Evolutionary conservation across 2,113 vertebrate genomes (phyloP).

Genomic region (Rhegmatorhina hoffmannsi): DNA sequence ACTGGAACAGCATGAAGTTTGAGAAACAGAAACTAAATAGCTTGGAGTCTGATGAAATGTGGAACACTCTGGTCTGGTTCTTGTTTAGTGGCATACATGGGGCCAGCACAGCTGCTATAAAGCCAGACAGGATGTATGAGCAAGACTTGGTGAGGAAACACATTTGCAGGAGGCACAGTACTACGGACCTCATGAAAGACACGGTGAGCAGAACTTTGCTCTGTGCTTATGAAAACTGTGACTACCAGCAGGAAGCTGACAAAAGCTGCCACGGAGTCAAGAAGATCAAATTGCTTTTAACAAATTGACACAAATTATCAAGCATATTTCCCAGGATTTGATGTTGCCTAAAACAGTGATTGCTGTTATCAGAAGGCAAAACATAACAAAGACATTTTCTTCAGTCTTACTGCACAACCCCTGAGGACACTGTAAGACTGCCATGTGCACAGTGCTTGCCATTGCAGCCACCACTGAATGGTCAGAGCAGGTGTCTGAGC

Average conservation of each 20-base stretch:
- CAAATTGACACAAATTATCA: not conserved
- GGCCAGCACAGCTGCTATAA: not conserved
- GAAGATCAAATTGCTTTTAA: not conserved
- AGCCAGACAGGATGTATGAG: not conserved
- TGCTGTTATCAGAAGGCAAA: not conserved
- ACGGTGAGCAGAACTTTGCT: not conserved
- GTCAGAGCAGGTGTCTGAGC: not conserved
- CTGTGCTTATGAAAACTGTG: not conserved
- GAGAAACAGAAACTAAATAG: not conserved
- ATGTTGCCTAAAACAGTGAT: not conserved
- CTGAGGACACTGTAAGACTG: not conserved
- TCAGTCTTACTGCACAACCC: not conserved
- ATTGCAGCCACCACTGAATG: not conserved
- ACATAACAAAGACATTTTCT: not conserved
- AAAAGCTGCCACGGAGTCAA: not conserved
- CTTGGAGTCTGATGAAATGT: not conserved
- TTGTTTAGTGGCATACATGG: not conserved
- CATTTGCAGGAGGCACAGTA: not conserved
- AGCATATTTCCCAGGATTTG: not conserved
- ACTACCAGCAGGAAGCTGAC: not conserved
- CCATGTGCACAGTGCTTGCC: rapidly evolving
- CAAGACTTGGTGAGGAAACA: not conserved
- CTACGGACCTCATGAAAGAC: not conserved
- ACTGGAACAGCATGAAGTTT: not conserved
- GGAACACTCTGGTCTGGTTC: not conserved